phyloP scores from a whole-genome alignment of 1,140 invertebrate genomes.

The Drosophila ananassae region DNA sequence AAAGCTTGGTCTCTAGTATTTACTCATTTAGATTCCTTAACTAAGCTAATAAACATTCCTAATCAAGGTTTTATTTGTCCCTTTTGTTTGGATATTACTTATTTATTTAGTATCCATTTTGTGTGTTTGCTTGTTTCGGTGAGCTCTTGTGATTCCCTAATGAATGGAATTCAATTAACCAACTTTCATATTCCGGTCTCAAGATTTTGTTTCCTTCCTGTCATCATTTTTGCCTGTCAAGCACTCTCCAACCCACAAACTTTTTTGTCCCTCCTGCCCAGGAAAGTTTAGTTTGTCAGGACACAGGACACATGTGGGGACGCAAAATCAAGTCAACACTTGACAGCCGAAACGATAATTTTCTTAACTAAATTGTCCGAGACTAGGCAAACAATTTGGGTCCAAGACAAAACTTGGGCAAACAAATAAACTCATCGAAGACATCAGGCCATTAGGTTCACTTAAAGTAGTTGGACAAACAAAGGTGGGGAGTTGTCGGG shows the following conservation, averaged over 20 bases:
- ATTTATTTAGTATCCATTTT: slow-evolving; percentile 41
- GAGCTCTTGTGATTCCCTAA: slow-evolving; percentile 22
- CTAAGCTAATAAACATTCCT: background rate
- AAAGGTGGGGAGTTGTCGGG: slow-evolving; percentile 14
- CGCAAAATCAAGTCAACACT: slow-evolving; percentile 42
- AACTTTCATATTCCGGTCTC: slow-evolving; percentile 38
- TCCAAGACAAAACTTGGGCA: slow-evolving; percentile 52
- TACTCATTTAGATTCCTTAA: background rate
- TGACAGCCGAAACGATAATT: slow-evolving; percentile 72
- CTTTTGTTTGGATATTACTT: slow-evolving; percentile 4
- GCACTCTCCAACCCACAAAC: slow-evolving; percentile 20
- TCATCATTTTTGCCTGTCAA: slow-evolving; percentile 32
- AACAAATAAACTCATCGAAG: slow-evolving; percentile 72
- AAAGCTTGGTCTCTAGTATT: too few relatives aligned
- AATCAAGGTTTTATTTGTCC: slow-evolving; percentile 8
- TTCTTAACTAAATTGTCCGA: slow-evolving; percentile 75
- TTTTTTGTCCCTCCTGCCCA: background rate
- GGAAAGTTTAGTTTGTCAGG: slow-evolving; percentile 34
- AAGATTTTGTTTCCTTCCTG: slow-evolving; percentile 9
- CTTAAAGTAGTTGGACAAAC: slow-evolving; percentile 52
- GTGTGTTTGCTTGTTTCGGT: slow-evolving; percentile 14
- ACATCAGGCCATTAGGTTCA: slow-evolving; percentile 63
- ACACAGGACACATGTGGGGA: slow-evolving; percentile 4
- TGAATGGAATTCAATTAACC: slow-evolving; percentile 48
- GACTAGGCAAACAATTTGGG: slow-evolving; percentile 55